phyloP scores from a whole-genome alignment of 1,140 invertebrate genomes.

The Pseudomyrmex flavicornis region DNA sequence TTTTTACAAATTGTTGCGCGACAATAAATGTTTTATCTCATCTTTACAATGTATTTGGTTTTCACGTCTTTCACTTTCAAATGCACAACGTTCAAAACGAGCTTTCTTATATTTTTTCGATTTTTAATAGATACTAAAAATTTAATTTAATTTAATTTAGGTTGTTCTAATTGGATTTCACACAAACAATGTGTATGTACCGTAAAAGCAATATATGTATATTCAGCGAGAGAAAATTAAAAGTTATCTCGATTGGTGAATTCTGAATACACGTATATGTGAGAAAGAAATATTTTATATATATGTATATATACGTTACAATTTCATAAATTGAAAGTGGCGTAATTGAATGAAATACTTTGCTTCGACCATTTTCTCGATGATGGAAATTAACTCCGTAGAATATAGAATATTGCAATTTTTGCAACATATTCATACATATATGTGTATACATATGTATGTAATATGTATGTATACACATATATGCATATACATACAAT shows the following conservation, averaged over 20 bases:
- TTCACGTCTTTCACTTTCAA: neutral
- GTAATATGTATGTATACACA: neutral
- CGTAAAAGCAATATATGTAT: slow-evolving; percentile 2
- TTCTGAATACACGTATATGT: neutral
- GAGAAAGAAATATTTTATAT: slow-evolving; percentile 3
- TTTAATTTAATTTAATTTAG: neutral
- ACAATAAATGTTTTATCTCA: too few relatives aligned
- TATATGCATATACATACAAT: neutral
- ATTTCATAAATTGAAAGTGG: neutral
- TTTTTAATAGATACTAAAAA: neutral
- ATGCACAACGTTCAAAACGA: neutral
- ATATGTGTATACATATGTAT: neutral
- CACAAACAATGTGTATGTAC: neutral
- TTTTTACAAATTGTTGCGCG: too few relatives aligned
- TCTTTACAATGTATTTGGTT: too few relatives aligned
- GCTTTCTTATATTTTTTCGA: neutral
- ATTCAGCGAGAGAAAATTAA: neutral
- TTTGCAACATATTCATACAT: neutral
- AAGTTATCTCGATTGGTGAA: neutral
- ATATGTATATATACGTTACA: neutral
- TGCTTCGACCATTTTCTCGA: neutral
- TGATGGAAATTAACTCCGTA: slow-evolving; percentile 36
- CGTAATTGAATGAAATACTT: neutral
- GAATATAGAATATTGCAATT: slow-evolving; percentile 8
- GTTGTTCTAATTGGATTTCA: neutral